phyloP scores from a whole-genome alignment of 2,888 invertebrate genomes.

The Thecophora atra region DNA sequence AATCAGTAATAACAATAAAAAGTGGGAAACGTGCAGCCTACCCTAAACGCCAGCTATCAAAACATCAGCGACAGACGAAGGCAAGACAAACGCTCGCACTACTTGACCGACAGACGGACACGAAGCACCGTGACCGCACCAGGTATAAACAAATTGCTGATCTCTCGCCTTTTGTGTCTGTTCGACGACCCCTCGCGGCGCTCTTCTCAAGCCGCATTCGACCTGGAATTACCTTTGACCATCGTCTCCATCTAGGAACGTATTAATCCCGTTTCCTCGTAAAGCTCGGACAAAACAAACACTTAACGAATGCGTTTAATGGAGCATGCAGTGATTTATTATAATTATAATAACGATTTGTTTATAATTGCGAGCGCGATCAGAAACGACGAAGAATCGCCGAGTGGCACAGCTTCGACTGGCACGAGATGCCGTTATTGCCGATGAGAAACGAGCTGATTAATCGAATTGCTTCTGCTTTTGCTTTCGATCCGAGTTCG shows the following conservation, averaged over 20 bases:
- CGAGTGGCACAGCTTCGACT: conserved; percentile 4
- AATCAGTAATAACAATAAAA: conserved; percentile 9
- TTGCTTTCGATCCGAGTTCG: no score
- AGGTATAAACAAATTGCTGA: conserved; percentile 35
- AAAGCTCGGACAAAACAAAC: no score
- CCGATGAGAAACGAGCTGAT: neutral
- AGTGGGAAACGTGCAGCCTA: neutral
- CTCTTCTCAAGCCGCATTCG: neutral
- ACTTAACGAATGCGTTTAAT: no score
- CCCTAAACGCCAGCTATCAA: conserved; percentile 29
- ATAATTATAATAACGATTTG: conserved; percentile 47
- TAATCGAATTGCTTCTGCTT: conserved; percentile 44
- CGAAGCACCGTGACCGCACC: neutral
- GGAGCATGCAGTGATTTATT: neutral
- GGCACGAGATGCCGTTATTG: conserved; percentile 7
- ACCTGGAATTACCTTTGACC: neutral
- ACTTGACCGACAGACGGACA: conserved; percentile 1
- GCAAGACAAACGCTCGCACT: neutral
- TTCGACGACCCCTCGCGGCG: conserved; percentile 32
- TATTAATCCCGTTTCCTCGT: neutral
- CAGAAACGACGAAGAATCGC: conserved; percentile 1
- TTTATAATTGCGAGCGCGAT: conserved; percentile 53
- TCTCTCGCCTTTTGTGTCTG: conserved; percentile 20
- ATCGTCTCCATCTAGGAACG: neutral
- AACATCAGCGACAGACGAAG: neutral